These are phyloP conservation scores for Griposia aprilina DNA, from an alignment of 2,888 invertebrate genomes.

Conservation along the genomic window DNA sequence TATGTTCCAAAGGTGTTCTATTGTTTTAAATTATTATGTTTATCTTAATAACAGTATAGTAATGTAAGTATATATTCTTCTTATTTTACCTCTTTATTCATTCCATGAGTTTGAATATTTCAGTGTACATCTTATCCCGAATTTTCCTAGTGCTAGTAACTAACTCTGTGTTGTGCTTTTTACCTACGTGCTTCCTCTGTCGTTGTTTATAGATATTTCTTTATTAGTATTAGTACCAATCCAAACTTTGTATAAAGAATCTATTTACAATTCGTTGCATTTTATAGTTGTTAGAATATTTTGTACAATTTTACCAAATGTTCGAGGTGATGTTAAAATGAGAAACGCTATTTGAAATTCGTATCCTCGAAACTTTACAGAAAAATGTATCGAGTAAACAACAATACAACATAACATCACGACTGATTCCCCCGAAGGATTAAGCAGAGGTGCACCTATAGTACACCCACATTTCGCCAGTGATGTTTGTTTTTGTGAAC, in stretches of 20 bases:
- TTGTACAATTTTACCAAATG: constrained; percentile 53
- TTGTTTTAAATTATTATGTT: neutral
- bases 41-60: neutral
- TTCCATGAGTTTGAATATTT: neutral
- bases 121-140: constrained; percentile 16
- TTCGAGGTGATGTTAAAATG: constrained; percentile 30
- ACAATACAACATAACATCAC: too few species aligned
- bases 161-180: constrained; percentile 88
- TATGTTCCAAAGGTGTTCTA: neutral
- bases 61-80: neutral
- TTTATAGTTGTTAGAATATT: constrained; percentile 54
- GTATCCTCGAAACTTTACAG: neutral
- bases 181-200: constrained; percentile 84
- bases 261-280: constrained; percentile 67
- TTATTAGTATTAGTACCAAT: constrained; percentile 51
- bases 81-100: neutral
- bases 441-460: too few species aligned
- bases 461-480: too few species aligned
- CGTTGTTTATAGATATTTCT: constrained; percentile 68
- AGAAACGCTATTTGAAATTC: constrained; percentile 19
- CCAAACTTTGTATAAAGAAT: constrained; percentile 35
- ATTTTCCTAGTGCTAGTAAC: constrained; percentile 54
- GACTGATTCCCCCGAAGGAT: too few species aligned
- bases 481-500: too few species aligned
- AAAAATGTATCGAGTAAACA: too few species aligned